Conservation (phyloP, 2,113 vertebrate genomes). For the Craseonycteris thonglongyai region DNA sequence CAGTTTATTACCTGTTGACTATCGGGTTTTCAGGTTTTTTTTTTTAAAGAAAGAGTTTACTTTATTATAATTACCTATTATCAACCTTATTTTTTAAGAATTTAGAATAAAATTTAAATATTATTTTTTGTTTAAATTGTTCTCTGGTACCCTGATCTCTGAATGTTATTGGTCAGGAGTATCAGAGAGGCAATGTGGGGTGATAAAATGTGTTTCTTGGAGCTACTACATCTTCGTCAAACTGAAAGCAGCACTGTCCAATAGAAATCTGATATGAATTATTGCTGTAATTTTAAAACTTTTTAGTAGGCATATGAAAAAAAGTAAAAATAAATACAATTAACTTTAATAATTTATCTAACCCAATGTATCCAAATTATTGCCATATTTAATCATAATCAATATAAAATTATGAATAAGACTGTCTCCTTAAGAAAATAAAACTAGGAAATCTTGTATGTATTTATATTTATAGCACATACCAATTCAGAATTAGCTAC, state of each 20-base stretch:
- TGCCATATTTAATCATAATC: background rate
- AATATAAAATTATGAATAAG: background rate
- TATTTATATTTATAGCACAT: background rate
- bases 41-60: background rate
- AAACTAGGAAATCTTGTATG: background rate
- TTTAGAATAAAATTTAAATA: background rate
- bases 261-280: background rate
- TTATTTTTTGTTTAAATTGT: background rate
- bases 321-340: background rate
- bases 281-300: background rate
- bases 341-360: background rate
- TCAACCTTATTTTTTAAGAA: background rate
- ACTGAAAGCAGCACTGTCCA: background rate
- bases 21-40: background rate
- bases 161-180: background rate
- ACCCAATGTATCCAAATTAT: background rate
- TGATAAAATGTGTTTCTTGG: fast-evolving
- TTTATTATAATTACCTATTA: background rate
- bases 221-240: background rate
- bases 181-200: background rate
- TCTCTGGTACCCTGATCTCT: background rate
- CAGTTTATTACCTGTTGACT: background rate
- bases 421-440: background rate
- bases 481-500: background rate
- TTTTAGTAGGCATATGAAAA: background rate